phyloP scores from a whole-genome alignment of 2,113 vertebrate species.

The Daphoenositta chrysoptera region DNA sequence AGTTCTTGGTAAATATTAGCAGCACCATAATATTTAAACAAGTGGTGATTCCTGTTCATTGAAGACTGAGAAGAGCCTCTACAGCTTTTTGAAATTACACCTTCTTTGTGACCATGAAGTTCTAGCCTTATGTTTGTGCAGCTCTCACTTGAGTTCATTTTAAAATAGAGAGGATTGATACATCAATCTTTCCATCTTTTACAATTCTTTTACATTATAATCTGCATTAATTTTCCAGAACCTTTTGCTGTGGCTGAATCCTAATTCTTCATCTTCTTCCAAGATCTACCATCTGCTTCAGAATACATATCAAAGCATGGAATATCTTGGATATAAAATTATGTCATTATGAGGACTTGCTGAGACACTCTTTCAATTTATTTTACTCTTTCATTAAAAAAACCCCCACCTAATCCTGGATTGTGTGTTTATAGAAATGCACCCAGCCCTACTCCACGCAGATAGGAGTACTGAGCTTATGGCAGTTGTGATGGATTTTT shows the following conservation, averaged over 20 bases:
- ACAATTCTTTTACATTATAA: neutral
- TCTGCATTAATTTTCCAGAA: neutral
- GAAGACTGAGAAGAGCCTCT: neutral
- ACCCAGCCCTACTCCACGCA: neutral
- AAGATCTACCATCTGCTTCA: conserved; percentile 10
- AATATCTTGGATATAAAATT: neutral
- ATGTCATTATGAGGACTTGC: neutral
- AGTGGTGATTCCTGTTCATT: neutral
- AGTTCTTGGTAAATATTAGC: neutral
- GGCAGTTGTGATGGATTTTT: neutral
- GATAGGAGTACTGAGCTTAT: neutral
- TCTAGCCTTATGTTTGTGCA: neutral
- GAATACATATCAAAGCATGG: neutral
- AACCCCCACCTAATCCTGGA: too few species aligned
- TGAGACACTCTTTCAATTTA: neutral
- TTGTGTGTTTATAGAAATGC: neutral
- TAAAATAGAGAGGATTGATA: neutral
- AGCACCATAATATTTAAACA: neutral
- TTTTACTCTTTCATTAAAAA: neutral
- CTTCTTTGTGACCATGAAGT: neutral
- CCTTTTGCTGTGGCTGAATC: neutral
- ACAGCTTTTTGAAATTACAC: neutral
- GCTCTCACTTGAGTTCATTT: neutral
- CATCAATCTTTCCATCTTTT: neutral
- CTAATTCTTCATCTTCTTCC: neutral